Evolutionary conservation across 2,113 vertebrate species (phyloP).

Genomic region (Daphoenositta chrysoptera): DNA sequence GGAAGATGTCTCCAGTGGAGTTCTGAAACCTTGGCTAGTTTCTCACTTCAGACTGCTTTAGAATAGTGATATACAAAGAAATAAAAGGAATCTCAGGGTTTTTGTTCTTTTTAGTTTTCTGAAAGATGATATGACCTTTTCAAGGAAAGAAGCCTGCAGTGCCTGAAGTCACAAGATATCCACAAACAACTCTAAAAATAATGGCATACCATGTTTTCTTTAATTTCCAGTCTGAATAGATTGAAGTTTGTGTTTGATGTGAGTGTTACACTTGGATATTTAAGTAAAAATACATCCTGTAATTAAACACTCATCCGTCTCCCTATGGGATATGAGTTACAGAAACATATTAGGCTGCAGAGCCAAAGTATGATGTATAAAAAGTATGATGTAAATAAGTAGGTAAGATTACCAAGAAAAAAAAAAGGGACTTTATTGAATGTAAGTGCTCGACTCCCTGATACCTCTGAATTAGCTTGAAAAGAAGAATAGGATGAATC

Average conservation of each 20-base stretch:
- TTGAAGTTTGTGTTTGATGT: not conserved
- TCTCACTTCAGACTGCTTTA: slow-evolving; percentile 50
- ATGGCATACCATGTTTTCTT: not conserved
- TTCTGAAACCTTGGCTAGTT: slow-evolving; percentile 22
- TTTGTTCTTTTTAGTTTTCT: slow-evolving; percentile 12
- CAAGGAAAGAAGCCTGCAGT: not conserved
- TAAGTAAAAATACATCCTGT: not conserved
- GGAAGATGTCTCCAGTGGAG: slow-evolving; percentile 43
- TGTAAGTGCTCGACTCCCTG: not conserved
- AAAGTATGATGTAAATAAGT: not conserved
- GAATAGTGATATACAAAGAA: slow-evolving; percentile 27
- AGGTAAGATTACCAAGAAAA: not conserved
- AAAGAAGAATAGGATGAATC: not conserved
- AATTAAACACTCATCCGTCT: not conserved
- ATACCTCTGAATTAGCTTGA: not conserved
- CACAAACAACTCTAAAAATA: slow-evolving; percentile 17
- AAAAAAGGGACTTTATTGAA: not conserved
- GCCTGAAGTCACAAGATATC: slow-evolving; percentile 19
- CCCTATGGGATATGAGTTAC: not conserved
- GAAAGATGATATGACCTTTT: slow-evolving; percentile 39
- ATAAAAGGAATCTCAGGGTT: slow-evolving; percentile 13
- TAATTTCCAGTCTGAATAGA: not conserved
- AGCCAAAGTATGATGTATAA: not conserved
- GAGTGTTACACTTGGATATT: not conserved
- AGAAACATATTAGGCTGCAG: not conserved